phyloP scores from a whole-genome alignment of 1,140 invertebrate genomes.

The Onthophagus taurus region DNA sequence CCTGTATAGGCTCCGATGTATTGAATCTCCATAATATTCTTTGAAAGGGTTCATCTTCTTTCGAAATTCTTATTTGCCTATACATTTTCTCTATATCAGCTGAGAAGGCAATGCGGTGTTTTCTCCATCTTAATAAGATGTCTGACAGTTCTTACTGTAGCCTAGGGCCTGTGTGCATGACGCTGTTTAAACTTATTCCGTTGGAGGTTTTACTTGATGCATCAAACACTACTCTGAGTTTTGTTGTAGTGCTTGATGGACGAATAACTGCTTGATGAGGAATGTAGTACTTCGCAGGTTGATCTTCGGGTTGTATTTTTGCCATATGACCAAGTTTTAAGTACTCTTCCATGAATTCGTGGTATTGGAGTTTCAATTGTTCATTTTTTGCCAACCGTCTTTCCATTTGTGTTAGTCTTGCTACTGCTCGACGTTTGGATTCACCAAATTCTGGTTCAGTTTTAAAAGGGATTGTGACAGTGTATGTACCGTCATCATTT shows the following conservation, averaged over 20 bases:
- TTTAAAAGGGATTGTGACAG: constrained; percentile 26
- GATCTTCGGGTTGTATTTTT: not conserved
- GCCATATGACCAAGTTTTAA: constrained; percentile 24
- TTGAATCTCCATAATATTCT: too few relatives aligned
- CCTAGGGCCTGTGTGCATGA: not conserved
- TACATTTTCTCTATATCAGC: too few relatives aligned
- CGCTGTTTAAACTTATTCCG: not conserved
- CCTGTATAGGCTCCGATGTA: too few relatives aligned
- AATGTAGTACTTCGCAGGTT: constrained; percentile 19
- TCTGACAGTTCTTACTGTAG: not conserved
- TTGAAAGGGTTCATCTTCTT: too few relatives aligned
- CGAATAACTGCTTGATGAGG: constrained; percentile 31
- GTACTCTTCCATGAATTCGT: constrained; percentile 31
- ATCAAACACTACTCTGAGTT: constrained; percentile 29
- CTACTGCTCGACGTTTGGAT: constrained; percentile 23
- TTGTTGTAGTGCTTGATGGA: constrained; percentile 22
- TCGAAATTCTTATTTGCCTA: too few relatives aligned
- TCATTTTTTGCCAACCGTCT: constrained; percentile 23
- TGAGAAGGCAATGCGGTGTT: too few relatives aligned
- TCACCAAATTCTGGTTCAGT: constrained; percentile 24
- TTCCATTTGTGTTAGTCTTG: constrained; percentile 20
- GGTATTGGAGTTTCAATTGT: constrained; percentile 12
- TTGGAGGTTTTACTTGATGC: constrained; percentile 2
- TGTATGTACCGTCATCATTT: constrained; percentile 26
- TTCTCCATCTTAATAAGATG: too few relatives aligned